These are phyloP conservation scores for Marcusenius ussheri DNA, from an alignment of 2,113 vertebrate genomes.

Conservation along the genomic window DNA sequence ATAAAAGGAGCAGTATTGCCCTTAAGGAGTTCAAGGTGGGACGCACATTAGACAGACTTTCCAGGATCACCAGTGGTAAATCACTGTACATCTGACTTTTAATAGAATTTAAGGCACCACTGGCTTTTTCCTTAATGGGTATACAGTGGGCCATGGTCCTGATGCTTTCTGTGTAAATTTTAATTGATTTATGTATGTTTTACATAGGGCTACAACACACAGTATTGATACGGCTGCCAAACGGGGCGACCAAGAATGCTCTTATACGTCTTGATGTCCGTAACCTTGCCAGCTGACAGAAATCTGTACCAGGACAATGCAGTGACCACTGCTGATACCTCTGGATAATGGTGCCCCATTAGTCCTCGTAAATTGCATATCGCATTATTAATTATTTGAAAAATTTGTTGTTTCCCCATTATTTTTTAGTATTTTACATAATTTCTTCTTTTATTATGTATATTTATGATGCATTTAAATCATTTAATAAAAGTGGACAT, in stretches of 20 bases:
- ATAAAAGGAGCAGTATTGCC: neutral
- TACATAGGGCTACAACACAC: neutral
- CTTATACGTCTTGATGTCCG: neutral
- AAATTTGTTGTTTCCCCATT: neutral
- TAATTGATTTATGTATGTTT: slow-evolving; percentile 17
- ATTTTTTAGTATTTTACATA: neutral
- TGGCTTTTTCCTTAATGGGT: slow-evolving; percentile 16
- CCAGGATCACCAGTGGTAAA: slow-evolving; percentile 32
- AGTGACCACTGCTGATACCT: neutral
- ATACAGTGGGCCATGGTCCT: neutral
- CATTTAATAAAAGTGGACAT: neutral
- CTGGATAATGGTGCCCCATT: neutral
- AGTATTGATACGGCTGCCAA: neutral
- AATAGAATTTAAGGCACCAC: slow-evolving; percentile 11
- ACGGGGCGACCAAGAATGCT: neutral
- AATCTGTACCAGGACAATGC: neutral
- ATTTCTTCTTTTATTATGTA: neutral
- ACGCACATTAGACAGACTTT: neutral
- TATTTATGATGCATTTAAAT: neutral
- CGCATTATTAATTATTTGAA: neutral
- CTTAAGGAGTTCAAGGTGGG: neutral
- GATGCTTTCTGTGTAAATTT: slow-evolving; percentile 7
- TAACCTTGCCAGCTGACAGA: slow-evolving; percentile 5
- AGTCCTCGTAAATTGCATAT: neutral
- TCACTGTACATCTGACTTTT: slow-evolving; percentile 33